Conservation (phyloP, 2,113 vertebrate species). For the Pterocles orientalis region DNA sequence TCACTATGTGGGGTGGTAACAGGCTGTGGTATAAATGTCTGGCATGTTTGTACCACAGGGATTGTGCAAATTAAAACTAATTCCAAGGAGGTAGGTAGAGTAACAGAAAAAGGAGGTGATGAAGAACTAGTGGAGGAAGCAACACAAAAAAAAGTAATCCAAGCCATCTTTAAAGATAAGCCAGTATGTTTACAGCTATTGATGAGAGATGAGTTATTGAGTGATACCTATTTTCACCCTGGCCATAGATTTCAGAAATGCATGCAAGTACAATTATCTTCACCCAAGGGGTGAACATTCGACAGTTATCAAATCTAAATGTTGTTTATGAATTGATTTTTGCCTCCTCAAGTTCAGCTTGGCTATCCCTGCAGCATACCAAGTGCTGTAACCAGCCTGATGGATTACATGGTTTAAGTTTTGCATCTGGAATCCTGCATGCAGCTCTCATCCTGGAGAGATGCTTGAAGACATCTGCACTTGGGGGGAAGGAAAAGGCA, state of each 20-base stretch:
- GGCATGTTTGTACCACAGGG: not conserved
- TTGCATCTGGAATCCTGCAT: slow-evolving; percentile 6
- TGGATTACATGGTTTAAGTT: not conserved
- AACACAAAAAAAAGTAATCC: slow-evolving; percentile 22
- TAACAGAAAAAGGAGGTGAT: not conserved
- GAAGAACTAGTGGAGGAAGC: slow-evolving; percentile 6
- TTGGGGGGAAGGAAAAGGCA: not conserved
- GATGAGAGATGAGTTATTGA: slow-evolving; percentile 52
- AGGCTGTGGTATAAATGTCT: not conserved
- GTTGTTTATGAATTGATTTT: slow-evolving; percentile 60
- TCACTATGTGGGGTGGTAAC: not conserved
- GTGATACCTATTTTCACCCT: slow-evolving; percentile 24
- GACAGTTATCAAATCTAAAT: slow-evolving; percentile 45
- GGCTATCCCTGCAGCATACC: slow-evolving; percentile 15
- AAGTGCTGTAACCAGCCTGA: slow-evolving; percentile 22
- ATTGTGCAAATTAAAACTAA: slow-evolving; percentile 2
- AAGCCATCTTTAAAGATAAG: slow-evolving; percentile 24
- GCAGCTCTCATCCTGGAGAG: not conserved
- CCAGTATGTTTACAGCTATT: slow-evolving; percentile 9
- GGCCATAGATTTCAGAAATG: slow-evolving; percentile 23
- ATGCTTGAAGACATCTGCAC: not conserved
- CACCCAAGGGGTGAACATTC: not conserved
- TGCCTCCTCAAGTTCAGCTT: slow-evolving; percentile 29
- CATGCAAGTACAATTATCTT: slow-evolving; percentile 32
- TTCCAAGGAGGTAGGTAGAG: not conserved